phyloP scores from a whole-genome alignment of 2,113 vertebrate species.

The Climacteris rufus region DNA sequence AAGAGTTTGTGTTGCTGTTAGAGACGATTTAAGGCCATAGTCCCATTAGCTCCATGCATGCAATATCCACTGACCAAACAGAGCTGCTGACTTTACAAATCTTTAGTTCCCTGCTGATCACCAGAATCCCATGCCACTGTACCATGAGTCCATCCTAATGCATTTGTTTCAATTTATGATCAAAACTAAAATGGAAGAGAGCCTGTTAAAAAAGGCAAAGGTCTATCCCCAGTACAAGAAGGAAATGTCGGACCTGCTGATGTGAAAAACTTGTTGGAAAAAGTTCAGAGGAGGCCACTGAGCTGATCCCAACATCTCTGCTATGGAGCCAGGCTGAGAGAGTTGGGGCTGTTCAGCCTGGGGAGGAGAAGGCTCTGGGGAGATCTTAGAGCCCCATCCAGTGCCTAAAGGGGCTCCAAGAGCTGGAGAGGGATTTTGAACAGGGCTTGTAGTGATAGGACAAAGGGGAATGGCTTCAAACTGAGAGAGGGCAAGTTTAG shows the following conservation, averaged over 20 bases:
- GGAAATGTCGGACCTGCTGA: background rate
- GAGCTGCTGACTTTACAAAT: background rate
- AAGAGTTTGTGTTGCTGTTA: background rate
- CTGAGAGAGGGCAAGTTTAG: background rate
- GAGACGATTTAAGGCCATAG: background rate
- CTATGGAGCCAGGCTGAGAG: background rate
- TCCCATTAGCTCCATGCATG: background rate
- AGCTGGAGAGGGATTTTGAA: background rate
- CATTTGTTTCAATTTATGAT: background rate
- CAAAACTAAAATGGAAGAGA: background rate
- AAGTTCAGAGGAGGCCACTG: background rate
- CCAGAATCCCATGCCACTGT: background rate
- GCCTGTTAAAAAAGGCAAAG: background rate
- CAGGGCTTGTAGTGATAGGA: background rate
- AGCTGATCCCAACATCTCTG: background rate
- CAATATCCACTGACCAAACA: background rate
- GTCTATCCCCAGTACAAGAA: background rate
- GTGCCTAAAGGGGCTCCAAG: background rate
- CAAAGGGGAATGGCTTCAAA: background rate
- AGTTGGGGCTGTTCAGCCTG: background rate
- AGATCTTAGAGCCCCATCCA: background rate
- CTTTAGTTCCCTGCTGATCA: background rate
- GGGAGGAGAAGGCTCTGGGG: background rate
- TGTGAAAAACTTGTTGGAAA: background rate
- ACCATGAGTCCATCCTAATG: rapidly evolving